Conservation (phyloP, 2,113 vertebrate species). For the Calonectris borealis region DNA sequence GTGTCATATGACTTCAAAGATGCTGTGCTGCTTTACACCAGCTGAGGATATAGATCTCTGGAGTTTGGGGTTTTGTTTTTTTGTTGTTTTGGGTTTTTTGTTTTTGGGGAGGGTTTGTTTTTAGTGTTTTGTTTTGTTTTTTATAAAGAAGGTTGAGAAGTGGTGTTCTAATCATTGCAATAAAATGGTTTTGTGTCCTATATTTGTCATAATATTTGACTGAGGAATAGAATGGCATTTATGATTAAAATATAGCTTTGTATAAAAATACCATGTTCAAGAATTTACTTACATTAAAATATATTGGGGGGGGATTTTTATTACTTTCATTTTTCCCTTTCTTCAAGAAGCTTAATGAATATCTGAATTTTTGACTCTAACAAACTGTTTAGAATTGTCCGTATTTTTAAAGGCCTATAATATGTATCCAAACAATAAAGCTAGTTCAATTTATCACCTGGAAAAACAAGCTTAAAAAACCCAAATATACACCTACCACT, state of each 20-base stretch:
- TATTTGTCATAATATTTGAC: slow-evolving; percentile 10
- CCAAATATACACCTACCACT: neutral
- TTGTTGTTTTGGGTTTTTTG: neutral
- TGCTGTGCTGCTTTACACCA: neutral
- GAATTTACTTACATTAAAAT: slow-evolving; percentile 54
- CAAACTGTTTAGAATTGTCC: neutral
- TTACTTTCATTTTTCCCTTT: neutral
- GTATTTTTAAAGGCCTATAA: neutral
- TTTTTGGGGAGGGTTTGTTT: neutral
- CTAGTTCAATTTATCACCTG: neutral
- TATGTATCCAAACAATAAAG: neutral
- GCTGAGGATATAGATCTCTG: neutral
- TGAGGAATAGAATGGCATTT: slow-evolving; percentile 30
- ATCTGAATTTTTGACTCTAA: neutral
- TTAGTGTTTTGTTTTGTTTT: neutral
- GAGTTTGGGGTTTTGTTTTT: neutral
- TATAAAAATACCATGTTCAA: slow-evolving; percentile 44
- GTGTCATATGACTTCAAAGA: neutral
- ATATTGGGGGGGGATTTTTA: neutral
- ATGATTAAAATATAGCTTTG: slow-evolving; percentile 51
- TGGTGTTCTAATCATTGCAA: slow-evolving; percentile 28
- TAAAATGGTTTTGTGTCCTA: neutral
- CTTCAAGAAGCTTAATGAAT: neutral
- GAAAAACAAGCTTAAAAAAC: neutral
- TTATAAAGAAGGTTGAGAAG: slow-evolving; percentile 3